phyloP scores from a whole-genome alignment of 2,888 invertebrate genomes.

The Polydrusus cervinus region DNA sequence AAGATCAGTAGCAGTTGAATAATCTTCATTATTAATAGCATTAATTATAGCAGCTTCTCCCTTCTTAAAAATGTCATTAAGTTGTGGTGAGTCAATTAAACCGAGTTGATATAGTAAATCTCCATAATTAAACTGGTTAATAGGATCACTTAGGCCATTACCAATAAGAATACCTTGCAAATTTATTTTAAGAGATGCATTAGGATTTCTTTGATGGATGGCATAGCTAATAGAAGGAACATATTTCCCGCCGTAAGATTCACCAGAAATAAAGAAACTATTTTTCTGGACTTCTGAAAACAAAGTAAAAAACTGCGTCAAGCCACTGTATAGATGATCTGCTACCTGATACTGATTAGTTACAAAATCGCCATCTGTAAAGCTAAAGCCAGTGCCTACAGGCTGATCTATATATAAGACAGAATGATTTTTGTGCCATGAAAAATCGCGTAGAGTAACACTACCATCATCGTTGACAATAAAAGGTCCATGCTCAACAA shows the following conservation, averaged over 20 bases:
- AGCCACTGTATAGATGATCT: constrained; percentile 82
- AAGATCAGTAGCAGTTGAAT: constrained; percentile 79
- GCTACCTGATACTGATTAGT: constrained; percentile 87
- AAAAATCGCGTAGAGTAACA: constrained; percentile 75
- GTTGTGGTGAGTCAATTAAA: constrained; percentile 77
- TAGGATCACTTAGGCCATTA: constrained; percentile 73
- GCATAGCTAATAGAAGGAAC: constrained; percentile 85
- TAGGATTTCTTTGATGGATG: constrained; percentile 79
- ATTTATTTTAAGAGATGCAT: constrained; percentile 73
- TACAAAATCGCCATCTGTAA: constrained; percentile 87
- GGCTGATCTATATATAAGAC: constrained; percentile 93
- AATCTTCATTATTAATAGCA: constrained; percentile 78
- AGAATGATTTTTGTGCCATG: constrained; percentile 56
- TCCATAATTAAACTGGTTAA: constrained; percentile 78
- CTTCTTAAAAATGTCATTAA: constrained; percentile 73
- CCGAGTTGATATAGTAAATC: constrained; percentile 83
- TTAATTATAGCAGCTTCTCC: constrained; percentile 74
- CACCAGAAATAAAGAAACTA: constrained; percentile 91
- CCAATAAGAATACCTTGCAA: constrained; percentile 75
- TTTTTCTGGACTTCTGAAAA: constrained; percentile 84
- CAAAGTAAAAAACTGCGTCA: constrained; percentile 87
- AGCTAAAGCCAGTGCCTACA: constrained; percentile 93
- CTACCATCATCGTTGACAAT: constrained; percentile 68
- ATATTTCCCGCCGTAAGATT: constrained; percentile 89
- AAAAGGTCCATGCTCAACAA: constrained; percentile 88